Evolutionary conservation across 2,888 invertebrate species (phyloP).

Genomic region (Oscheius sp.): DNA sequence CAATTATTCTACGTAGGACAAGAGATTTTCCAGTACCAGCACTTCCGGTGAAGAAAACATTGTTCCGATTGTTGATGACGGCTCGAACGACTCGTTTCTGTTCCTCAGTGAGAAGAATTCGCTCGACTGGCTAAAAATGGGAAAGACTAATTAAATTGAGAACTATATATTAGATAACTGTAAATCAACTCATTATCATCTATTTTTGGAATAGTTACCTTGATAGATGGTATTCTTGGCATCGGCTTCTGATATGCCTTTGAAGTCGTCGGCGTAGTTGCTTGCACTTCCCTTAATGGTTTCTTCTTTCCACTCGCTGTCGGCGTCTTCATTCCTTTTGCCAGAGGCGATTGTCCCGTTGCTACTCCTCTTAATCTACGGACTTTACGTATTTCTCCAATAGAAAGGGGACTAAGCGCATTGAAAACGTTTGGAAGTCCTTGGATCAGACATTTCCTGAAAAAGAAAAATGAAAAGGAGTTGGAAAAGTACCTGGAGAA

Average conservation of each 20-base stretch:
- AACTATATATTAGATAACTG: no score
- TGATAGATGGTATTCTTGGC: neutral
- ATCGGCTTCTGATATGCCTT: neutral
- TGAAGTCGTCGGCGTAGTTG: constrained; percentile 25
- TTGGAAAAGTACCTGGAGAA: no score
- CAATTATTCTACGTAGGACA: constrained; percentile 84
- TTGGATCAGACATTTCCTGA: constrained; percentile 32
- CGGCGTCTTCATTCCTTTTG: constrained; percentile 17
- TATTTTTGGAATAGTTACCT: neutral
- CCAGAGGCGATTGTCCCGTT: constrained; percentile 35
- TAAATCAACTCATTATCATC: no score
- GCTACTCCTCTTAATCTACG: constrained; percentile 40
- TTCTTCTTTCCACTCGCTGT: neutral
- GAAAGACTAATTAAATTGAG: no score
- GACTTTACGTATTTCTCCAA: constrained; percentile 56
- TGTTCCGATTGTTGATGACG: constrained; percentile 79
- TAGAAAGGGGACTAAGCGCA: constrained; percentile 54
- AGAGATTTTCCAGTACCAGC: constrained; percentile 95
- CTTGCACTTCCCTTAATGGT: constrained; percentile 19
- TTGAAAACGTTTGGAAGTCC: constrained; percentile 51
- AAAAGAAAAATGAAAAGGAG: no score
- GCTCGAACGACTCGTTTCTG: constrained; percentile 80
- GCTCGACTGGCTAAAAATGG: neutral
- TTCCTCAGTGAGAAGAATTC: constrained; percentile 58
- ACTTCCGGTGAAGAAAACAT: constrained; percentile 86